Evolutionary conservation across 1,140 invertebrate species (phyloP).

Genomic region (Hyles euphorbiae): DNA sequence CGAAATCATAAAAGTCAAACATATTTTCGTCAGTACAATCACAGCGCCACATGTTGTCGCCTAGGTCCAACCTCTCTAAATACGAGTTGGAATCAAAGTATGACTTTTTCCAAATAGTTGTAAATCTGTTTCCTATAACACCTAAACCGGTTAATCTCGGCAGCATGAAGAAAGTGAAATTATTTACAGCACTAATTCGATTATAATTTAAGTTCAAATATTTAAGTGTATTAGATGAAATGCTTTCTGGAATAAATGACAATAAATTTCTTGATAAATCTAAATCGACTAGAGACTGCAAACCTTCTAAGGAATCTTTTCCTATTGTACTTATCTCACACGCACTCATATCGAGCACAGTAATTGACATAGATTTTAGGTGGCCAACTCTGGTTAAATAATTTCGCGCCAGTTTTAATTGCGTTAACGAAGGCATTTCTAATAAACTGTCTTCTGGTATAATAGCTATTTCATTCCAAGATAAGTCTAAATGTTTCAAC

Average conservation of each 20-base stretch:
- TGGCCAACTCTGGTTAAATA: slow-evolving; percentile 77
- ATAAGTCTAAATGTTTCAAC: slow-evolving; percentile 79
- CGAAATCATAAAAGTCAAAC: slow-evolving; percentile 76
- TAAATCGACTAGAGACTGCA: slow-evolving; percentile 73
- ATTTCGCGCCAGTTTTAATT: slow-evolving; percentile 80
- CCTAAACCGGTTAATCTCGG: slow-evolving; percentile 76
- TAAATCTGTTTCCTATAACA: slow-evolving; percentile 81
- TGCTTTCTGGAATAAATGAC: slow-evolving; percentile 74
- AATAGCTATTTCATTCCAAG: slow-evolving; percentile 79
- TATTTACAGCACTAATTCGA: slow-evolving; percentile 70
- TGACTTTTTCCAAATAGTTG: slow-evolving; percentile 74
- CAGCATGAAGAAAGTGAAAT: slow-evolving; percentile 75
- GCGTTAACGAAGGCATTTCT: slow-evolving; percentile 75
- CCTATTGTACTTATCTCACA: slow-evolving; percentile 77
- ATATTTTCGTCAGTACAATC: slow-evolving; percentile 78
- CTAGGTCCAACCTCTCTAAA: slow-evolving; percentile 75
- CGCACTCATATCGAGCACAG: slow-evolving; percentile 76
- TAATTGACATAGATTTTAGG: slow-evolving; percentile 75
- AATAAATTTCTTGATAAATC: slow-evolving; percentile 78
- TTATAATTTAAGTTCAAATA: slow-evolving; percentile 77
- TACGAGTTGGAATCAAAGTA: slow-evolving; percentile 78
- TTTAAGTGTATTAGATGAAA: slow-evolving; percentile 75
- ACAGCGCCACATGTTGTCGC: slow-evolving; percentile 85
- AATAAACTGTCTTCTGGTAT: slow-evolving; percentile 75
- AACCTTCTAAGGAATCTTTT: slow-evolving; percentile 70